A percentile compares a stretch with the other conserved stretches of the same genome.
Conservation (phyloP, 2,797 vertebrate species). For the Chelidonichthys spinosus region DNA sequence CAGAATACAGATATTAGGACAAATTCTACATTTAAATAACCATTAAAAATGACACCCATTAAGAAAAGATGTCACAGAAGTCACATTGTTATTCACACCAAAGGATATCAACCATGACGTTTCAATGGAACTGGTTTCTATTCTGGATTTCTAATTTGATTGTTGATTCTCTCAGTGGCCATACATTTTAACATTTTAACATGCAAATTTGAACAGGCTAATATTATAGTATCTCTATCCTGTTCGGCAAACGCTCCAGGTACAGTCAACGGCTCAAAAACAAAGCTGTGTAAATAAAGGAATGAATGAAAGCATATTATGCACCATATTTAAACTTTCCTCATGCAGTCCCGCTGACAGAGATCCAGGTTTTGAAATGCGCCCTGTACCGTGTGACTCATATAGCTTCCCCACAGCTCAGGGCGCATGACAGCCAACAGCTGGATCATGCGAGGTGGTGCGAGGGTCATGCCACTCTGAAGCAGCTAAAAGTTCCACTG, state of each 20-base stretch:
- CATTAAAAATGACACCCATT: not conserved
- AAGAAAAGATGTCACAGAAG: not conserved
- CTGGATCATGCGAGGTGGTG: slow-evolving; percentile 46
- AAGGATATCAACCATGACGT: not conserved
- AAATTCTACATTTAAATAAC: not conserved
- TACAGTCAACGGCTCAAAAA: not conserved
- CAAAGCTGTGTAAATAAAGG: not conserved
- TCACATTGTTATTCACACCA: not conserved
- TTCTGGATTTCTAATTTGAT: not conserved
- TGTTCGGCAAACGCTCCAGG: not conserved
- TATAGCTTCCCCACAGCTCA: slow-evolving; percentile 16
- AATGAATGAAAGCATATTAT: not conserved
- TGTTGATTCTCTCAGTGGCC: not conserved
- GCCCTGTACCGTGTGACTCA: slow-evolving; percentile 14
- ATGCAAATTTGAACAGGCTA: not conserved
- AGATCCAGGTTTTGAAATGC: slow-evolving; percentile 11
- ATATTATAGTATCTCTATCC: not conserved
- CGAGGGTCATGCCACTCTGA: slow-evolving; percentile 37
- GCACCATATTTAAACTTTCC: not conserved
- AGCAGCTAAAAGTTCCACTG: slow-evolving; percentile 16
- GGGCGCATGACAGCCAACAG: slow-evolving; percentile 42
- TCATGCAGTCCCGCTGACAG: slow-evolving; percentile 8
- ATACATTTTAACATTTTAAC: not conserved
- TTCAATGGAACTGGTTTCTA: not conserved
- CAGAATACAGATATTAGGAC: not conserved